Conservation (phyloP, 2,113 vertebrate species). For the Megaleporinus macrocephalus region DNA sequence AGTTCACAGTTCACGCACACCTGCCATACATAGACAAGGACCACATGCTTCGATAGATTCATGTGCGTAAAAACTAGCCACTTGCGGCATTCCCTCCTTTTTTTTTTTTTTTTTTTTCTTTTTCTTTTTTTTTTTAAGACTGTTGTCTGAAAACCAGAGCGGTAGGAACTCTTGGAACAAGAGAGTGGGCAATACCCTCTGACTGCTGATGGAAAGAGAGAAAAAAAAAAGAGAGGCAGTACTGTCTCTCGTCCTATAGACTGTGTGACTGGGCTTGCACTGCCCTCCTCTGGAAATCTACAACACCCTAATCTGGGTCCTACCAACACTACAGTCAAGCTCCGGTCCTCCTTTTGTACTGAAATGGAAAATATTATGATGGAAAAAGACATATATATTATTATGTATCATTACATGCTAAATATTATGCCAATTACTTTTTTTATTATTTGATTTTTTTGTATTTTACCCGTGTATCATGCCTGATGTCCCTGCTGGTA, state of each 20-base stretch:
- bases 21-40: not conserved
- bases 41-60: not conserved
- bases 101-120: too few species aligned
- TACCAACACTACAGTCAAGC: constrained; percentile 56
- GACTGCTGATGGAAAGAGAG: not conserved
- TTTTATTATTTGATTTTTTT: constrained; percentile 20
- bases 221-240: not conserved
- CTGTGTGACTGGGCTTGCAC: not conserved
- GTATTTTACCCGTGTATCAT: constrained; percentile 39
- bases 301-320: not conserved
- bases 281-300: constrained; percentile 16
- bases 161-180: not conserved
- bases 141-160: not conserved
- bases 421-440: constrained; percentile 54
- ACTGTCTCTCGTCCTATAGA: not conserved
- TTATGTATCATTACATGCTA: constrained; percentile 61
- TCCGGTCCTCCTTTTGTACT: constrained; percentile 61
- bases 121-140: not conserved
- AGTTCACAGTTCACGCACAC: not conserved
- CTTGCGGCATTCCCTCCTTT: not conserved
- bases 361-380: constrained; percentile 69
- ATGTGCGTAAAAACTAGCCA: not conserved
- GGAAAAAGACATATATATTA: constrained; percentile 53
- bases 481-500: constrained; percentile 35
- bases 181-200: not conserved